Conservation (phyloP, 2,888 invertebrate species). For the Zaprionus obscuricornis region DNA sequence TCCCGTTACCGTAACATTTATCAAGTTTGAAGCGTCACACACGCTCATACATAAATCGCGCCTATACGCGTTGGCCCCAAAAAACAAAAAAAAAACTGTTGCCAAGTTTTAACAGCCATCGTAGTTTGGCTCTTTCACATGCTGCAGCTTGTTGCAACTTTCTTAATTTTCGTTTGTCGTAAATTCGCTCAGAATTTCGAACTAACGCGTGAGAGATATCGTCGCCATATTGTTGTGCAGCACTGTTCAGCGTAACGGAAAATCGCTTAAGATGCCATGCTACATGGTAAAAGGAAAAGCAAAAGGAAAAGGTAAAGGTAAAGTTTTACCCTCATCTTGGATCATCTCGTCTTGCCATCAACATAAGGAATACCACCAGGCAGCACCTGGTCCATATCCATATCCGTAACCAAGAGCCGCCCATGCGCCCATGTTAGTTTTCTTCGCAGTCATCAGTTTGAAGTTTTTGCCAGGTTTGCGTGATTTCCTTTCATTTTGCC, state of each 20-base stretch:
- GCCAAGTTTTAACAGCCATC: neutral
- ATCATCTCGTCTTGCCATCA: too few species aligned
- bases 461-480: conserved; percentile 52
- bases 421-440: conserved; percentile 34
- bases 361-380: too few species aligned
- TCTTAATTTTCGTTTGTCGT: conserved; percentile 65
- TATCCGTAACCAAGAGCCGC: too few species aligned
- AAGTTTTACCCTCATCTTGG: conserved; percentile 50
- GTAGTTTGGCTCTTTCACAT: neutral
- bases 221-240: conserved; percentile 60
- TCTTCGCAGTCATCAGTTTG: conserved; percentile 53
- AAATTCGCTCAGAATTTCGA: conserved; percentile 54
- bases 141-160: conserved; percentile 49
- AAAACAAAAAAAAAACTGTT: conserved; percentile 40
- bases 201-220: conserved; percentile 11
- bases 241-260: conserved; percentile 57
- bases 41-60: conserved; percentile 37
- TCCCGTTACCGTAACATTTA: conserved; percentile 53
- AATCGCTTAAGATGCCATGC: conserved; percentile 65
- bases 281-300: conserved; percentile 20
- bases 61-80: conserved; percentile 31
- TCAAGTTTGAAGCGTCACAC: conserved; percentile 45
- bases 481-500: conserved; percentile 33
- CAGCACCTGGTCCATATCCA: too few species aligned
- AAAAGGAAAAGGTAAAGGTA: too few species aligned